These are phyloP conservation scores for Iselma pallidipennis DNA, from an alignment of 2,888 invertebrate genomes.

Conservation along the genomic window DNA sequence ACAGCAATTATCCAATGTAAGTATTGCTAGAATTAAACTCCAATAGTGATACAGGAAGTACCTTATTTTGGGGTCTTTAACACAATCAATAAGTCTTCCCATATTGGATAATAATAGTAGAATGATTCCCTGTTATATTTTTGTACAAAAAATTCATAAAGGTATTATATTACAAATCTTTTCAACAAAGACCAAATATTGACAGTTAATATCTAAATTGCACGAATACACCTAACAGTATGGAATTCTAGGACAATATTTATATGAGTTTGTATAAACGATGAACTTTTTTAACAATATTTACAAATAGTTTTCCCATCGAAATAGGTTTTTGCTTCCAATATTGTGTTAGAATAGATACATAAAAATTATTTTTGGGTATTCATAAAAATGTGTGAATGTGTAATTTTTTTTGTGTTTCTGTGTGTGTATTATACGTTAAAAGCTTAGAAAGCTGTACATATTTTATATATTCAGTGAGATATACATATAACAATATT, in stretches of 20 bases:
- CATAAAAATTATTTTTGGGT: too few species aligned
- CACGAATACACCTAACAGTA: neutral
- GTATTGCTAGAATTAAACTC: neutral
- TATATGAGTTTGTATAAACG: neutral
- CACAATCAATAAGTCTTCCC: too few species aligned
- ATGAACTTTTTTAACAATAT: neutral
- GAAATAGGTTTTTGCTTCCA: too few species aligned
- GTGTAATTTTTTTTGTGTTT: too few species aligned
- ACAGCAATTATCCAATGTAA: neutral
- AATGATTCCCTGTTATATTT: neutral
- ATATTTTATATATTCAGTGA: slow-evolving; percentile 28
- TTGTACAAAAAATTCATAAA: neutral
- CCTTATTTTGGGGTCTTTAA: too few species aligned
- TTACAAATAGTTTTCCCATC: neutral
- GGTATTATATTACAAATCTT: neutral
- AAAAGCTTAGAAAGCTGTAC: slow-evolving; percentile 13
- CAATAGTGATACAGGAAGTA: neutral
- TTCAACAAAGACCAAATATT: neutral
- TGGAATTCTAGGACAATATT: neutral
- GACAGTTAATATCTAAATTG: slow-evolving; percentile 1
- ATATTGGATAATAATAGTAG: neutral
- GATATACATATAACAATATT: slow-evolving; percentile 34
- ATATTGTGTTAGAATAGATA: too few species aligned
- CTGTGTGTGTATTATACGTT: neutral
- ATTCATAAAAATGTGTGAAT: too few species aligned